Evolutionary conservation across 1,140 invertebrate genomes (phyloP), one percentile per base, ranked within the genome.

Genomic region (Drosophila micromelanica): DNA sequence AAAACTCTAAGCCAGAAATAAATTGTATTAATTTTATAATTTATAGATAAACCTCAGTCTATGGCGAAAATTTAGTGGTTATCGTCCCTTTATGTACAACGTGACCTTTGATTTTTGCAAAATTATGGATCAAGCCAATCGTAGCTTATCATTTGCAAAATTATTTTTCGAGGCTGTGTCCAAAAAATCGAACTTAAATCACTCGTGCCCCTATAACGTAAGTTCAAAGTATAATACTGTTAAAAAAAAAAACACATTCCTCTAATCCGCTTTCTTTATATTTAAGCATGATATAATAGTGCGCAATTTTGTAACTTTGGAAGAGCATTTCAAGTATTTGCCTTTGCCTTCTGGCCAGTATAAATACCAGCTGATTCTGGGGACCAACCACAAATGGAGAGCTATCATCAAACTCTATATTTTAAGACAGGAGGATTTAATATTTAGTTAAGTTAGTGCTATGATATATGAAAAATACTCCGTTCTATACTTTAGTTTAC

Each of bases 81-180:
- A 40, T 55, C 63, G 52, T 2, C 74, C 63, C 8, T 77, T 73
- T 35, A 35, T 77, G 17, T 68, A 56, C n/a, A 73, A 77, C 48
- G 0, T 0, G 0, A 73, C 62, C 2, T 13, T 63, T 0, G 59
- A 77, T 27, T 77, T 69, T 62, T 77, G 49, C 8, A 35, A 35
- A 8, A 17, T 5, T 17, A 52, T 52, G 49, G 30, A 5, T 0
- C 15, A 13, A 11, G 0, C n/a, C n/a, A 35, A 17, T 15, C n/a
- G 3, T 1, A 52, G 17, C 6, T 17, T 35, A 35, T 37, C 49
- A 7, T 35, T 37, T 65, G 12, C 11, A 13, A 52, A 52, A 17
- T 9, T 52, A 15, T 15, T 15, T 9, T 0, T 52, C 2, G 52
- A 60, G 3, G 5, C 12, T 2, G 0, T 52, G 5, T 2, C 5